Conservation (phyloP, 2,888 invertebrate species). For the Ophioninae sp. region DNA sequence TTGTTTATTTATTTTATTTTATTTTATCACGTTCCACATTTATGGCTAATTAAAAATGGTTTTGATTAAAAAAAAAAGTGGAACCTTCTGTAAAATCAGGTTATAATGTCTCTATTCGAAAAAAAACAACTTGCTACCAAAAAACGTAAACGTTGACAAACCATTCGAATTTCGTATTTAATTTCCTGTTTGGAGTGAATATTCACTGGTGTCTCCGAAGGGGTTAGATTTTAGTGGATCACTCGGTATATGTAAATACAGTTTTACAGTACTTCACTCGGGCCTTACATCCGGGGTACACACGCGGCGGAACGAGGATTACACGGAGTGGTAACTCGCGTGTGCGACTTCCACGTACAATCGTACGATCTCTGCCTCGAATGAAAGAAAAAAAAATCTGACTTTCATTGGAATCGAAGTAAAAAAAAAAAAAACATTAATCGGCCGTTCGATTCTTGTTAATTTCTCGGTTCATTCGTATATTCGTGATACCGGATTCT, state of each 20-base stretch:
- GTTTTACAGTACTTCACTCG: slow-evolving; percentile 35
- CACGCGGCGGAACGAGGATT: slow-evolving; percentile 53
- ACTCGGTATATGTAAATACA: background rate
- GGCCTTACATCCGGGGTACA: slow-evolving; percentile 48
- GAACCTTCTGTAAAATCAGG: no score
- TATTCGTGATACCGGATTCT: slow-evolving; percentile 17
- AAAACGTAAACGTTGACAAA: no score
- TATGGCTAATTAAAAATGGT: no score
- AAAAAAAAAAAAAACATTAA: slow-evolving; percentile 53
- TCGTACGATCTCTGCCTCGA: slow-evolving; percentile 46
- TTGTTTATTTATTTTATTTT: no score
- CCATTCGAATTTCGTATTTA: no score
- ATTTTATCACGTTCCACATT: no score
- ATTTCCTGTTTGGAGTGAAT: no score
- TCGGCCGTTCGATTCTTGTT: slow-evolving; percentile 48
- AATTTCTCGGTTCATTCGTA: slow-evolving; percentile 31
- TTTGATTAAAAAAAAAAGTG: no score
- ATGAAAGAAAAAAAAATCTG: slow-evolving; percentile 52
- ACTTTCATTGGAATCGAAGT: slow-evolving; percentile 58
- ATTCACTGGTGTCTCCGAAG: no score
- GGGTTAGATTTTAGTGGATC: no score
- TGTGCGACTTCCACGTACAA: slow-evolving; percentile 55
- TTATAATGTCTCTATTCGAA: no score
- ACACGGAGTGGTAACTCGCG: slow-evolving; percentile 53
- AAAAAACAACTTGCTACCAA: no score